Evolutionary conservation across 1,140 invertebrate species (phyloP).

Genomic region (Drosophila parvula): DNA sequence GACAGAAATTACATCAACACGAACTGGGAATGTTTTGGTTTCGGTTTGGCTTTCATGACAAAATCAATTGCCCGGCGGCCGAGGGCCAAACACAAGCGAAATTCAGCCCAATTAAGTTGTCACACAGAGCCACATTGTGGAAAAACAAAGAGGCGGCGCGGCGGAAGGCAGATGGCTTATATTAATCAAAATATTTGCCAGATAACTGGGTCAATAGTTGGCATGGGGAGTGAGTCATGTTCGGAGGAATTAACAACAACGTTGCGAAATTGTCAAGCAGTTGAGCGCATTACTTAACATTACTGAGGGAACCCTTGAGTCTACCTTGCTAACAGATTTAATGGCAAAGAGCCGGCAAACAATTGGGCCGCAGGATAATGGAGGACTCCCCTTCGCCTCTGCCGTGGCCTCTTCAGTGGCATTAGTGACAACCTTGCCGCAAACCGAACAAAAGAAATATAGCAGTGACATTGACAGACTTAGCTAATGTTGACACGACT

Average conservation of each 20-base stretch:
- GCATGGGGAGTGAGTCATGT: constrained; percentile 11
- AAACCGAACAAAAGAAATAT: constrained; percentile 38
- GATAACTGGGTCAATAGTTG: constrained; percentile 12
- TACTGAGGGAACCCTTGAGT: constrained; percentile 10
- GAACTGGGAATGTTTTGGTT: constrained; percentile 34
- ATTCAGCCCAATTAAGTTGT: constrained; percentile 55
- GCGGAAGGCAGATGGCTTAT: constrained; percentile 1
- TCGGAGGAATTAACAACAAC: not conserved
- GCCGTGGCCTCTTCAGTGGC: constrained; percentile 19
- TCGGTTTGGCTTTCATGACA: constrained; percentile 47
- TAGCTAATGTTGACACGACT: constrained; percentile 32
- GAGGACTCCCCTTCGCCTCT: not conserved
- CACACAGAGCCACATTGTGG: constrained; percentile 10
- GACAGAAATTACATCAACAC: constrained; percentile 29
- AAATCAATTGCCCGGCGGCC: constrained; percentile 53
- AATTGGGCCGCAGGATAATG: constrained; percentile 31
- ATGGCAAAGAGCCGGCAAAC: constrained; percentile 18
- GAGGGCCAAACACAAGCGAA: constrained; percentile 22
- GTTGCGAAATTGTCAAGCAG: not conserved
- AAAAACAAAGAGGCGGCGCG: constrained; percentile 6
- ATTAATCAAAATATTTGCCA: constrained; percentile 20
- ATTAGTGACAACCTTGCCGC: constrained; percentile 31
- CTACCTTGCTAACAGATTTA: constrained; percentile 18
- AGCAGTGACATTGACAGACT: constrained; percentile 38
- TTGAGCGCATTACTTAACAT: constrained; percentile 20